Evolutionary conservation across 1,140 invertebrate genomes (phyloP).

Genomic region (Aphelinus certus): DNA sequence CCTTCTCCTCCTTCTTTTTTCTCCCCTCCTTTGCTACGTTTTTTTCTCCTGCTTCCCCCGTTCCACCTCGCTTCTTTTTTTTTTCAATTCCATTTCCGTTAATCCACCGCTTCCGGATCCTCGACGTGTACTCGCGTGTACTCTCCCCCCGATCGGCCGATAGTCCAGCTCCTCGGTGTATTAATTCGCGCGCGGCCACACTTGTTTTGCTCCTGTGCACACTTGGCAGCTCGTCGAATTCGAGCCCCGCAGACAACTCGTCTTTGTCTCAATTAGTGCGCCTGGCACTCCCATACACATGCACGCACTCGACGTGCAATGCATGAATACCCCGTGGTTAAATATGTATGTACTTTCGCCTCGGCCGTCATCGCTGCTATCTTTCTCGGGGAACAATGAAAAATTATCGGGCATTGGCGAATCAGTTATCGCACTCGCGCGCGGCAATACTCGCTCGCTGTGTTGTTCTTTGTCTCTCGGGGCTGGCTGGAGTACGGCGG

Average conservation of each 20-base stretch:
- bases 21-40: constrained; percentile 10
- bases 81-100: constrained; percentile 30
- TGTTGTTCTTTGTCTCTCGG: too few relatives aligned
- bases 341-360: constrained; percentile 13
- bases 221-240: constrained; percentile 26
- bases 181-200: too few relatives aligned
- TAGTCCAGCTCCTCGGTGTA: too few relatives aligned
- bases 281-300: too few relatives aligned
- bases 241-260: background rate
- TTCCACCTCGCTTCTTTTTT: background rate
- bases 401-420: background rate
- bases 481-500: too few relatives aligned
- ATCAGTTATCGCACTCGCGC: too few relatives aligned
- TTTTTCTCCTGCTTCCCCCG: constrained; percentile 20
- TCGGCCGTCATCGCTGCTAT: background rate
- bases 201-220: constrained; percentile 14
- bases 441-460: too few relatives aligned
- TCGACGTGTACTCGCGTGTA: too few relatives aligned
- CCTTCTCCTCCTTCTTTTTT: constrained; percentile 13
- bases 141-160: too few relatives aligned
- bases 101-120: constrained; percentile 23
- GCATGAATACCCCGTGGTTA: too few relatives aligned
- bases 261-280: too few relatives aligned
- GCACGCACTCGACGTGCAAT: too few relatives aligned
- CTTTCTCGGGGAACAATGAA: constrained; percentile 9